Evolutionary conservation across 2,113 vertebrate genomes (phyloP).

Genomic region (Neopipo cinnamomea): DNA sequence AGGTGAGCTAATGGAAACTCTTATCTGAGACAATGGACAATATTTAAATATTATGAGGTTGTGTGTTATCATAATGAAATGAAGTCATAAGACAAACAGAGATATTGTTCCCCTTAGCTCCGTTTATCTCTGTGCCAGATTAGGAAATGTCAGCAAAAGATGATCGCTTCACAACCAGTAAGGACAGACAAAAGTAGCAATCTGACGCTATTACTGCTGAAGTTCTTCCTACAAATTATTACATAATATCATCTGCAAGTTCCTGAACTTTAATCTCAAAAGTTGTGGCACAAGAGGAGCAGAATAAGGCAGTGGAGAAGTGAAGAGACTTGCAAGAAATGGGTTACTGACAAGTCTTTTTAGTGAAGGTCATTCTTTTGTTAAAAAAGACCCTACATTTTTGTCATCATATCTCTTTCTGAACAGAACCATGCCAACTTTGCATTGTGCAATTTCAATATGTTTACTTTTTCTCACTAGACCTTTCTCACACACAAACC

Average conservation of each 20-base stretch:
- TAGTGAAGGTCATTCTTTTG: neutral
- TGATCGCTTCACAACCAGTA: neutral
- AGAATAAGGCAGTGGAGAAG: neutral
- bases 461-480: neutral
- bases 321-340: neutral
- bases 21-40: neutral
- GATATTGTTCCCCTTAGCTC: neutral
- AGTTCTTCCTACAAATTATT: neutral
- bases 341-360: neutral
- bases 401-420: neutral
- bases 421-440: neutral
- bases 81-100: neutral
- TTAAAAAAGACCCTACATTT: neutral
- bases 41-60: constrained; percentile 5
- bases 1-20: neutral
- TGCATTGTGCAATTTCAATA: neutral
- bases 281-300: neutral
- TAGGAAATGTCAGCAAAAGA: neutral
- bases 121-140: neutral
- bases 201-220: neutral
- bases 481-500: neutral
- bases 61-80: neutral
- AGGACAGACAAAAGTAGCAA: neutral
- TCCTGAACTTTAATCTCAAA: neutral
- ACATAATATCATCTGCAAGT: neutral